Evolutionary conservation across 2,888 invertebrate genomes (phyloP).

Genomic region (Thalpophila matura): DNA sequence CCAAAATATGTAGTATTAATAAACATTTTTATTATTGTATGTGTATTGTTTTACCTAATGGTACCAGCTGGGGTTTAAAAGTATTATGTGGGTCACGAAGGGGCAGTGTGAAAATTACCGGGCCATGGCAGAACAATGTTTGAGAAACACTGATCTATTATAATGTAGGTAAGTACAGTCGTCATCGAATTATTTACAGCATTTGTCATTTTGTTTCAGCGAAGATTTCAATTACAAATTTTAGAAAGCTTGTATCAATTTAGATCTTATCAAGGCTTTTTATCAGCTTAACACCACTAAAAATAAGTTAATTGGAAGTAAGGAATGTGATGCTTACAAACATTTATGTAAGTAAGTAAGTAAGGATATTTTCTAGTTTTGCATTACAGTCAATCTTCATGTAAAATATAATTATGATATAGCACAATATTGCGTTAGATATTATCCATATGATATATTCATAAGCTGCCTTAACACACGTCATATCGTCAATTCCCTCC

Average conservation of each 20-base stretch:
- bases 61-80: too few relatives aligned
- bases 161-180: background rate
- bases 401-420: too few relatives aligned
- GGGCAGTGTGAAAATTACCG: too few relatives aligned
- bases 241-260: background rate
- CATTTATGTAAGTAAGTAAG: background rate
- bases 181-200: background rate
- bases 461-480: background rate
- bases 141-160: too few relatives aligned
- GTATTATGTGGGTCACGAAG: too few relatives aligned
- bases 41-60: too few relatives aligned
- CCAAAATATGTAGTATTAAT: too few relatives aligned
- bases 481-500: background rate
- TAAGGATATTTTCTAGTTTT: too few relatives aligned
- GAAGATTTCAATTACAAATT: background rate
- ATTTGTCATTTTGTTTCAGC: constrained; percentile 4
- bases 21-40: too few relatives aligned
- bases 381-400: too few relatives aligned
- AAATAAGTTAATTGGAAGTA: background rate
- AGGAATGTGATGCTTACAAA: background rate
- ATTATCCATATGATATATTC: background rate
- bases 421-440: background rate
- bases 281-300: background rate
- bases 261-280: background rate
- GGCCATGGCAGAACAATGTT: too few relatives aligned